These are phyloP conservation scores for Sebastes aleutianus DNA, from an alignment of 2,797 vertebrate species.

Conservation along the genomic window DNA sequence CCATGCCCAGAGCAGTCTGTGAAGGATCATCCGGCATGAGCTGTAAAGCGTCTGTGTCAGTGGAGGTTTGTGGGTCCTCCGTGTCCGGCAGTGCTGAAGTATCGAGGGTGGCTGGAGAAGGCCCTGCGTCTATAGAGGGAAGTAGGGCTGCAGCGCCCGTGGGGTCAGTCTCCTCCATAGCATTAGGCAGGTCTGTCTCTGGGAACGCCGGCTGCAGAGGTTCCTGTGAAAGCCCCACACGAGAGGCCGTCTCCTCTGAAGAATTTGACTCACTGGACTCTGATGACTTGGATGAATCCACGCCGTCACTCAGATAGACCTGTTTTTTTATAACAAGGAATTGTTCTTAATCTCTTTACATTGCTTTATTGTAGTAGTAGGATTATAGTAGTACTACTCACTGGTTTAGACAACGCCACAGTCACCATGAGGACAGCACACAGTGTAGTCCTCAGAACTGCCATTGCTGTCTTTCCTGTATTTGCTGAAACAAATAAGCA, in stretches of 20 bases:
- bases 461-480: slow-evolving; percentile 25
- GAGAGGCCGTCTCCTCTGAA: slow-evolving; percentile 36
- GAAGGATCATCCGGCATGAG: slow-evolving; percentile 31
- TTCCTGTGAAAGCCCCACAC: neutral
- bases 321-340: slow-evolving; percentile 11
- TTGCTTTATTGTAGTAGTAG: neutral
- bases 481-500: slow-evolving; percentile 22
- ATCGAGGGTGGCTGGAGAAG: neutral
- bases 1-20: neutral
- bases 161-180: neutral
- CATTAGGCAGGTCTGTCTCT: neutral
- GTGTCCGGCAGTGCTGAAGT: neutral
- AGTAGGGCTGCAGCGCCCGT: neutral
- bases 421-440: slow-evolving; percentile 44
- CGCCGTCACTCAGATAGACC: slow-evolving; percentile 21
- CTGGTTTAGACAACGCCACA: slow-evolving; percentile 51
- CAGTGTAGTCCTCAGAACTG: slow-evolving; percentile 8
- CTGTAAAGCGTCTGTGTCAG: neutral
- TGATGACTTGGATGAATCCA: slow-evolving; percentile 39
- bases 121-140: neutral
- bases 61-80: slow-evolving; percentile 29
- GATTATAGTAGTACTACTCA: slow-evolving; percentile 29
- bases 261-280: slow-evolving; percentile 54
- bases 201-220: neutral
- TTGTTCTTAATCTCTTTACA: neutral